A percentile compares a stretch with the other conserved stretches of the same genome.
Evolutionary conservation across 2,113 vertebrate genomes (phyloP).

Genomic region (Eonycteris spelaea): DNA sequence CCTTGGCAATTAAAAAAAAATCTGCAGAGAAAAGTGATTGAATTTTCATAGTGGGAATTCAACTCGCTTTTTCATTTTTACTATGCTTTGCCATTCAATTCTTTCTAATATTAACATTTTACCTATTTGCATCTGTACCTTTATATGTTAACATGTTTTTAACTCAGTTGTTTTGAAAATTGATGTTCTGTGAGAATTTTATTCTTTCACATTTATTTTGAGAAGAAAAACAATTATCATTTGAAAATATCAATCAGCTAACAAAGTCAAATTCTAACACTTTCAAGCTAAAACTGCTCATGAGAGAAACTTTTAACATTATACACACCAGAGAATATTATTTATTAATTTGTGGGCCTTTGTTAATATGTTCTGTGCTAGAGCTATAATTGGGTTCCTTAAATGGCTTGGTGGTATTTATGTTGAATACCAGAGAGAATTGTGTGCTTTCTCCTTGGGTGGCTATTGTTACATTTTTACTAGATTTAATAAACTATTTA

Average conservation of each 20-base stretch:
- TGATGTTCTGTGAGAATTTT: not conserved
- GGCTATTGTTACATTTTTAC: constrained; percentile 70
- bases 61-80: not conserved
- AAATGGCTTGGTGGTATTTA: constrained; percentile 66
- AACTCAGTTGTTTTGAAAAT: not conserved
- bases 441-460: constrained; percentile 77
- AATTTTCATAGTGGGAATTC: not conserved
- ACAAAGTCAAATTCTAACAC: constrained; percentile 17
- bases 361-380: constrained; percentile 70
- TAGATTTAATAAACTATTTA: constrained; percentile 35
- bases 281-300: constrained; percentile 59
- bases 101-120: not conserved
- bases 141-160: not conserved
- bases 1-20: not conserved
- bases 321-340: constrained; percentile 58
- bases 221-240: not conserved
- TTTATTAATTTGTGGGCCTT: constrained; percentile 68
- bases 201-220: not conserved
- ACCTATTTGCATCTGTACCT: not conserved
- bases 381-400: constrained; percentile 61
- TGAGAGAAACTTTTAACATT: constrained; percentile 57
- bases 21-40: not conserved
- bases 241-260: constrained; percentile 1
- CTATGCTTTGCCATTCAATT: not conserved
- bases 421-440: constrained; percentile 58